These are phyloP conservation scores for Phyllostomus discolor DNA, from an alignment of 2,113 vertebrate genomes.

Conservation along the genomic window DNA sequence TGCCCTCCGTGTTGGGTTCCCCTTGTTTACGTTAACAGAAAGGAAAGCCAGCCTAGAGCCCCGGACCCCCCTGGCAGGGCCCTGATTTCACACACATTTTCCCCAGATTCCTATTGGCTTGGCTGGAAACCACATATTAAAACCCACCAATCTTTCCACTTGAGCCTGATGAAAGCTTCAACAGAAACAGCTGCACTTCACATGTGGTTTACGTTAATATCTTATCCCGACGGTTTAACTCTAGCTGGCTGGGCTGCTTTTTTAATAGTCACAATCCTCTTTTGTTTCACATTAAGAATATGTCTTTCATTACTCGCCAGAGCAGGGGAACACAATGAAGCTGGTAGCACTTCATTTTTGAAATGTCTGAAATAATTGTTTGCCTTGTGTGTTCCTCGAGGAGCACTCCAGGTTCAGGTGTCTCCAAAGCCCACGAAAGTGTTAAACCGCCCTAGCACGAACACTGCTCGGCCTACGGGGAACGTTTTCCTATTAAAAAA, in stretches of 20 bases:
- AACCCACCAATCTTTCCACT: conserved; percentile 86
- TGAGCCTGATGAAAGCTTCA: conserved; percentile 84
- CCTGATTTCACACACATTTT: conserved; percentile 84
- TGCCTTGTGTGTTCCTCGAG: conserved; percentile 65
- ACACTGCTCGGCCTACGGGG: neutral
- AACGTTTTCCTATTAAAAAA: conserved; percentile 58
- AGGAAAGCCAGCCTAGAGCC: conserved; percentile 64
- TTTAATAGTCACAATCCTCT: conserved; percentile 77
- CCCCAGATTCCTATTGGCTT: conserved; percentile 82
- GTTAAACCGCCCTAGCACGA: conserved; percentile 32
- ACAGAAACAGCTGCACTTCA: conserved; percentile 84
- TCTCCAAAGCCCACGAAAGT: conserved; percentile 68
- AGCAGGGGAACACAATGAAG: conserved; percentile 69
- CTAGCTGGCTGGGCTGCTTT: conserved; percentile 76
- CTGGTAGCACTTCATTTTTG: conserved; percentile 77
- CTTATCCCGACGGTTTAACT: conserved; percentile 81
- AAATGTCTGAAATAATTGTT: conserved; percentile 74
- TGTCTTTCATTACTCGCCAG: conserved; percentile 68
- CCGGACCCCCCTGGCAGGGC: conserved; percentile 71
- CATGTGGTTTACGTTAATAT: conserved; percentile 85
- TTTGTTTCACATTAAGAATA: conserved; percentile 75
- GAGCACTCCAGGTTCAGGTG: conserved; percentile 38
- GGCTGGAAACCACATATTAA: conserved; percentile 86
- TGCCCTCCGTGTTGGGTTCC: conserved; percentile 57
- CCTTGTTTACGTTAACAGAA: conserved; percentile 69